Conservation (phyloP, 2,888 invertebrate species). For the Orthosia incerta region DNA sequence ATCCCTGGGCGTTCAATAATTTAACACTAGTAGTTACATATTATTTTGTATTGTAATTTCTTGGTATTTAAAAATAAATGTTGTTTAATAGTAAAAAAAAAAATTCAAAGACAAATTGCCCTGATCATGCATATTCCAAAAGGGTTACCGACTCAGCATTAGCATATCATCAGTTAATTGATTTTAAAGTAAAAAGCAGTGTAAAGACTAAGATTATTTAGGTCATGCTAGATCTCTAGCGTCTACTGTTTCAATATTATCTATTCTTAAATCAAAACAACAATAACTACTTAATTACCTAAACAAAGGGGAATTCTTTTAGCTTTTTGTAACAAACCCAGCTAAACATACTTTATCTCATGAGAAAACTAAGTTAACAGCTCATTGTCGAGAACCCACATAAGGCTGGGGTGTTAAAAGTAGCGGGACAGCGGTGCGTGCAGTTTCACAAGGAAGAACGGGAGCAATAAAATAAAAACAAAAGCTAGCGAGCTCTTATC, state of each 20-base stretch:
- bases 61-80: too few relatives aligned
- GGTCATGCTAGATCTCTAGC: background rate
- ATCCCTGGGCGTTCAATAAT: too few relatives aligned
- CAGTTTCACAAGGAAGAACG: too few relatives aligned
- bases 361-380: conserved; percentile 37
- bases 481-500: too few relatives aligned
- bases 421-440: background rate
- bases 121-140: too few relatives aligned
- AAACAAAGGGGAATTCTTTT: conserved; percentile 36
- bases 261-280: conserved; percentile 15
- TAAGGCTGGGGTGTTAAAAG: conserved; percentile 14
- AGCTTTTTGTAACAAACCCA: conserved; percentile 18
- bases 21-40: too few relatives aligned
- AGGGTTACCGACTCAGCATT: too few relatives aligned
- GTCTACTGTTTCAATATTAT: background rate
- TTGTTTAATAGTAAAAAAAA: too few relatives aligned
- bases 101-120: too few relatives aligned
- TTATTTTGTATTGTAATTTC: too few relatives aligned
- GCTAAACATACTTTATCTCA: conserved; percentile 32
- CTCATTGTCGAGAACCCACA: conserved; percentile 23
- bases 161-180: too few relatives aligned
- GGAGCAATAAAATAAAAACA: background rate
- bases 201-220: background rate
- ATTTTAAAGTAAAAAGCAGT: background rate
- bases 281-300: conserved; percentile 10